Evolutionary conservation across 1,140 invertebrate genomes (phyloP), one percentile per base, ranked within the genome.

Genomic region (Drosophila ananassae): DNA sequence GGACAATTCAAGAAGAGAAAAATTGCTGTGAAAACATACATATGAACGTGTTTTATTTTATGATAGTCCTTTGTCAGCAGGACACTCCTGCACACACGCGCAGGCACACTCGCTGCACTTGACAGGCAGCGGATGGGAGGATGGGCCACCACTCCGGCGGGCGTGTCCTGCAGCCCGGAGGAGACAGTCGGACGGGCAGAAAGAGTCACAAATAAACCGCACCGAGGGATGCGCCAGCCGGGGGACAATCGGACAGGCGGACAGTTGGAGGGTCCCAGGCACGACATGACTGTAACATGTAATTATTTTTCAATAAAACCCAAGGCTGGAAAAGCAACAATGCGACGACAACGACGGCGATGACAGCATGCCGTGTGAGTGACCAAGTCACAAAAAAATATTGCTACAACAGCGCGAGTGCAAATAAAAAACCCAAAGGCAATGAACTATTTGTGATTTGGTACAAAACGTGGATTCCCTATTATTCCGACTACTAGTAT

Each of bases 291-390:
- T 90, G 85, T 85, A 90, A 81, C 85, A 89, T 89, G 85, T 90
- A 89, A 89, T 89, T 89, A 89, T 90, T 85, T 90, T 89, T 90
- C 85, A 89, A 89, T 89, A 90, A 89, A 89, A 81, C 85, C 80
- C 80, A 85, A 87, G 77, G 69, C 85, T 90, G 73, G 66, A 77
- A 73, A 73, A 79, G 61, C 55, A 80, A 72, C 64, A 73, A 57
- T 58, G 59, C 61, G 62, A 73, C 59, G 64, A 66, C 47, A 69
- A 48, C 44, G 37, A 75, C 75, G 56, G 30, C 62, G 75, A 77
- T 81, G 75, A 81, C 82, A 78, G 83, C 82, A 73, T 82, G 84
- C 76, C 79, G 72, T 89, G 78, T 79, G 79, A 89, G 75, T 84
- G 79, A 79, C 76, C 84, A 77, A 67, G 55, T 62, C 47, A 67